phyloP scores from a whole-genome alignment of 92 coral and sea anemone species.

The Epizoanthus rinbou region DNA sequence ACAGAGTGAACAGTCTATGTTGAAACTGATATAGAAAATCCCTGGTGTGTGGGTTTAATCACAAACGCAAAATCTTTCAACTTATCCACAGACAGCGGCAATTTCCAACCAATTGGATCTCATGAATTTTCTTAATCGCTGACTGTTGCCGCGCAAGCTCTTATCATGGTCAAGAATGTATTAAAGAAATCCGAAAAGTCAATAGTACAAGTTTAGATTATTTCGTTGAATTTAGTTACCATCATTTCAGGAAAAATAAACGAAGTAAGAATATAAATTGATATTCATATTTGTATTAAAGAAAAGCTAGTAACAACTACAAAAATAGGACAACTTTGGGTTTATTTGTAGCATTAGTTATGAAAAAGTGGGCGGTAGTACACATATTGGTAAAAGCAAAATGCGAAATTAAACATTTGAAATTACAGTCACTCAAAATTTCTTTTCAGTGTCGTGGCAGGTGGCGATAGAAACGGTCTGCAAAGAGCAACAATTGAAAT shows the following conservation, averaged over 20 bases:
- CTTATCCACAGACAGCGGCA: not conserved
- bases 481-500: constrained; percentile 35
- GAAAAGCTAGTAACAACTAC: not conserved
- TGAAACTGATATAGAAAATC: constrained; percentile 5
- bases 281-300: constrained; percentile 1
- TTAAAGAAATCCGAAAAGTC: not conserved
- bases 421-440: constrained; percentile 28
- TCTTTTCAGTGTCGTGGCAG: constrained; percentile 5
- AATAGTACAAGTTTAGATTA: not conserved
- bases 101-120: not conserved
- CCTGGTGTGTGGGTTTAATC: constrained; percentile 10
- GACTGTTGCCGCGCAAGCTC: constrained; percentile 30
- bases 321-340: not conserved
- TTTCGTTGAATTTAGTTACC: not conserved
- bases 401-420: constrained; percentile 37
- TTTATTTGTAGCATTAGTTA: not conserved
- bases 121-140: not conserved
- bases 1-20: not conserved
- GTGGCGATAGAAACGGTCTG: constrained; percentile 28
- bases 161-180: constrained; percentile 23
- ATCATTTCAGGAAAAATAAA: not conserved
- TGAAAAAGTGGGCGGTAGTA: not conserved
- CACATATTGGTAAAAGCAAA: not conserved
- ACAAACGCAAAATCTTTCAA: not conserved
- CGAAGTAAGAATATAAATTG: not conserved